Base-by-base conservation (phyloP, 2,797 vertebrate species). In the Enteromius anoplus region DNA sequence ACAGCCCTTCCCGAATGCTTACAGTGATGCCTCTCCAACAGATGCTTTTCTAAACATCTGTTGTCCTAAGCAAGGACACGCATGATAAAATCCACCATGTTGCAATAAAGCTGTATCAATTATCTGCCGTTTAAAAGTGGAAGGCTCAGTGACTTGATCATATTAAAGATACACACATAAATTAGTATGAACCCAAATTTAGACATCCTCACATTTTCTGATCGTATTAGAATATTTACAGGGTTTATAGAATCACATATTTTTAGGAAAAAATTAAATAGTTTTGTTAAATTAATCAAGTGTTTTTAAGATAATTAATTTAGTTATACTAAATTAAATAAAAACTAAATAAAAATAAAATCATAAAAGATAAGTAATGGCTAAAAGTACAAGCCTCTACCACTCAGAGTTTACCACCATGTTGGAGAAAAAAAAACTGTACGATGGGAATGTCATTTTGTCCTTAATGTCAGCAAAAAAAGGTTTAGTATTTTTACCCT, bases 11-110 rank as follows among this genome's bases (percentile, higher is more conserved):
- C 70, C 21, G 62, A 75, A 71, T 79, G 83, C 71, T 82, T 62
- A 60, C 75, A 79, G 80, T 79, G 60, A 82, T 45, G 76, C n/a
- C 80, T 82, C 58, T 42, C 17, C 58, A 77, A 32, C 40, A 77
- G 75, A 77, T 64, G 75, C 40, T 64, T 32, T 58, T 68, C 68
- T 70, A 40, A 49, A 83, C 81, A 87, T 85, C 84, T 87, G 84
- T 75, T 85, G 71, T 55, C 82, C 55, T 77, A 42, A 55, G 53
- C 65, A 78, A 85, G 47, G 60, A 62, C 77, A 83, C 14, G 55
- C 53, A 53, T 34, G 12, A 53, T 69, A 21, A 26, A 84, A 55
- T 75, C 29, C 60, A 55, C 34, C 7, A 15, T 75, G 32, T 19
- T 47, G 68, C n/a, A 51, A 26, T 80, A 23, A n/a, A 80, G 53